These are phyloP conservation scores for Fulica atra DNA, from an alignment of 2,113 vertebrate genomes.

Conservation along the genomic window DNA sequence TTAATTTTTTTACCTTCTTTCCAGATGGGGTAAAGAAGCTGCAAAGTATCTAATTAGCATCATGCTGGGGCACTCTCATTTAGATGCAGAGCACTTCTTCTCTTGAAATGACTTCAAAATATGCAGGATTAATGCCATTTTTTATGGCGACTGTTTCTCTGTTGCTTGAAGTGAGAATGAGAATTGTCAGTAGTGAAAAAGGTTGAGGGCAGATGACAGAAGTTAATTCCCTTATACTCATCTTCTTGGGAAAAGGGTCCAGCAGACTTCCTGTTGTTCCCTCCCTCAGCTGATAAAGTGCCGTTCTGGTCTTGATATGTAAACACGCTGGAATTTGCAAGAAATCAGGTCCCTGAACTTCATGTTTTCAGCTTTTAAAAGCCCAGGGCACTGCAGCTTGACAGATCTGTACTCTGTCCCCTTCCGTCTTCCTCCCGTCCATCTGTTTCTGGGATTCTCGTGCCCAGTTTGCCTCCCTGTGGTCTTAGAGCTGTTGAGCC, in stretches of 20 bases:
- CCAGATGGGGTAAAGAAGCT: not conserved
- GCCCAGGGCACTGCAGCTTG: slow-evolving; percentile 47
- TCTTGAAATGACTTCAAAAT: slow-evolving; percentile 48
- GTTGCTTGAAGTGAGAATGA: slow-evolving; percentile 58
- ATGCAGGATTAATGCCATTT: slow-evolving; percentile 56
- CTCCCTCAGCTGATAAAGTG: slow-evolving; percentile 46
- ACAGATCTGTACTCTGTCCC: slow-evolving; percentile 35
- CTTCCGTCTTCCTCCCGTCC: slow-evolving; percentile 19
- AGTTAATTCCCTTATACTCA: slow-evolving; percentile 52
- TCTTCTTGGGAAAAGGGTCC: slow-evolving; percentile 31
- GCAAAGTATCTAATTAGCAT: slow-evolving; percentile 61
- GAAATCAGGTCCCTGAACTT: slow-evolving; percentile 4
- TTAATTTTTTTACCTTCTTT: not conserved
- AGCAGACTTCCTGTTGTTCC: slow-evolving; percentile 43
- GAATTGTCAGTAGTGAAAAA: slow-evolving; percentile 39
- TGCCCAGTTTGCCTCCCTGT: slow-evolving; percentile 62
- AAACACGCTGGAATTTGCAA: slow-evolving; percentile 45
- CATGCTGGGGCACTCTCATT: slow-evolving; percentile 57
- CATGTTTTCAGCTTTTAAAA: slow-evolving; percentile 20
- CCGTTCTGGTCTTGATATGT: slow-evolving; percentile 22
- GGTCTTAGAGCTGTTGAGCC: slow-evolving; percentile 58
- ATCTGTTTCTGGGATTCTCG: slow-evolving; percentile 65
- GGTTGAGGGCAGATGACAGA: slow-evolving; percentile 37
- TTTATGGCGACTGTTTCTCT: not conserved
- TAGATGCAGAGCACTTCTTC: slow-evolving; percentile 43